phyloP scores from a whole-genome alignment of 2,113 vertebrate species.

The Gasterosteus nipponicus region DNA sequence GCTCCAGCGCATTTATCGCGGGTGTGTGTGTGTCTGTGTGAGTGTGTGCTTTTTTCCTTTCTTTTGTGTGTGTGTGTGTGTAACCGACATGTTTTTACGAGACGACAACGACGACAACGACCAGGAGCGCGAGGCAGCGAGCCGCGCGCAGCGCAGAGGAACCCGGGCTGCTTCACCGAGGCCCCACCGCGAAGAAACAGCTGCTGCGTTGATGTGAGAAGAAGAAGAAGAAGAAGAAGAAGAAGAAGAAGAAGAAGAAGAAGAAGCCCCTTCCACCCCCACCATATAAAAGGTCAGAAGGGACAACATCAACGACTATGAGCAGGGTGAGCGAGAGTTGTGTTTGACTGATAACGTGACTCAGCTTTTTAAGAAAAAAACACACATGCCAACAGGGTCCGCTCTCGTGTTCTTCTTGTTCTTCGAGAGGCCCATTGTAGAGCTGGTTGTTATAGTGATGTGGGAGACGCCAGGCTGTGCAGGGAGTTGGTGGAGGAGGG shows the following conservation, averaged over 20 bases:
- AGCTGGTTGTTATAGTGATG: slow-evolving; percentile 83
- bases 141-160: slow-evolving; percentile 45
- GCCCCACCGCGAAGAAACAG: slow-evolving; percentile 55
- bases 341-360: not conserved
- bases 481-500: slow-evolving; percentile 63
- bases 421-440: slow-evolving; percentile 66
- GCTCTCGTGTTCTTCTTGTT: slow-evolving; percentile 17
- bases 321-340: slow-evolving; percentile 65
- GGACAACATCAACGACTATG: slow-evolving; percentile 69
- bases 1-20: slow-evolving; percentile 9
- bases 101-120: not conserved
- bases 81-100: slow-evolving; percentile 59
- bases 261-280: too few relatives aligned
- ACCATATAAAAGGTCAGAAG: slow-evolving; percentile 13
- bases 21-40: not conserved
- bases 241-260: too few relatives aligned
- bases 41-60: not conserved
- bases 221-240: too few relatives aligned
- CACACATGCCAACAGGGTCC: too few relatives aligned
- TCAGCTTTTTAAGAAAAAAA: too few relatives aligned
- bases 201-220: slow-evolving; percentile 62
- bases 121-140: slow-evolving; percentile 16
- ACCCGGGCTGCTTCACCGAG: slow-evolving; percentile 38
- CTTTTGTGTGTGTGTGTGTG: not conserved
- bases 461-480: slow-evolving; percentile 76